phyloP scores from a whole-genome alignment of 2,797 vertebrate genomes.

The Uromys caudimaculatus region DNA sequence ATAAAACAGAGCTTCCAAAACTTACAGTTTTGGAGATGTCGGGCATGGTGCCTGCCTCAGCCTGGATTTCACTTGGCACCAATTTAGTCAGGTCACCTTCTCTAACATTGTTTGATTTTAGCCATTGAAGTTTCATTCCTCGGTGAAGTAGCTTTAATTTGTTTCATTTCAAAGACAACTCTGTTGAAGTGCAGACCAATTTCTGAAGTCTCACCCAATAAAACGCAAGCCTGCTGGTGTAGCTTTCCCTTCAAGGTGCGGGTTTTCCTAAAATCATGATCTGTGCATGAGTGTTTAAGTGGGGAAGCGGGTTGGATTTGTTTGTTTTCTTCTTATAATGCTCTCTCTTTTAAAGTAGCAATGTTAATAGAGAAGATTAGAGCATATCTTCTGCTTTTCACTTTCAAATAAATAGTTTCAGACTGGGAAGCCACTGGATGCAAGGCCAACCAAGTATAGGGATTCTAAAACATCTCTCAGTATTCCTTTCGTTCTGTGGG shows the following conservation, averaged over 20 bases:
- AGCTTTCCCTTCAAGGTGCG: neutral
- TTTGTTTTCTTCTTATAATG: neutral
- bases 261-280: neutral
- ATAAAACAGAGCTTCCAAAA: neutral
- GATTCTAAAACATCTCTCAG: neutral
- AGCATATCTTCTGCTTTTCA: conserved; percentile 20
- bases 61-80: neutral
- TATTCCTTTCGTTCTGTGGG: neutral
- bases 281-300: neutral
- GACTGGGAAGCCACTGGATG: neutral
- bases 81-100: conserved; percentile 60
- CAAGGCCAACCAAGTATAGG: neutral
- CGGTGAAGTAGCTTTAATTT: conserved; percentile 56
- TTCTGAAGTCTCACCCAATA: conserved; percentile 36
- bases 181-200: conserved; percentile 19
- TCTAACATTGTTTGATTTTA: neutral
- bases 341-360: neutral
- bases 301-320: neutral
- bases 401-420: conserved; percentile 16
- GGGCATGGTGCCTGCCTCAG: neutral
- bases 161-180: conserved; percentile 39
- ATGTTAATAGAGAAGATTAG: neutral
- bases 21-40: neutral
- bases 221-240: neutral
- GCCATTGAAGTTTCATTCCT: conserved; percentile 51